Evolutionary conservation across 2,888 invertebrate species (phyloP), one percentile per base, ranked within the genome.

Genomic region (Eudemis profundana): DNA sequence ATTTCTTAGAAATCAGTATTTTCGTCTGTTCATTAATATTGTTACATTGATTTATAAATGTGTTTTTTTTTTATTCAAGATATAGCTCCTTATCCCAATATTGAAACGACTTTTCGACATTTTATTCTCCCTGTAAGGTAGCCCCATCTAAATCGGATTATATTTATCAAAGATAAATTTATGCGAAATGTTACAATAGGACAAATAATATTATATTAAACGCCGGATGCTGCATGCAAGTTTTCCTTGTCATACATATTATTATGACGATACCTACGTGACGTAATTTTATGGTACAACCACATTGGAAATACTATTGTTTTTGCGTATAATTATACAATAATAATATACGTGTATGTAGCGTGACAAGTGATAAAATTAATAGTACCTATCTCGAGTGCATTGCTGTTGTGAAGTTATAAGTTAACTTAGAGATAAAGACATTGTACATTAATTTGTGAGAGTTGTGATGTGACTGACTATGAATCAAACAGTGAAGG

Each of bases 401-500:
- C 19, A 27, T 27, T 61, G 19, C n/a, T 61, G 7, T 51, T 21
- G 7, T 21, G 19, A 36, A 33, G 51, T 51, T n/a, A n/a, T n/a
- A n/a, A n/a, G n/a, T 42, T 19, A 15, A 38, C 23, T 5, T 56
- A 21, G 12, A 8, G n/a, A n/a, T 27, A 29, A 38, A 23, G 12
- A 33, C 8, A 33, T 2, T 33, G 2, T 33, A 33, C 3, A 23
- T 23, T 23, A n/a, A n/a, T 23, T 3, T 5, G 23, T 23, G 23
- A 4, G 23, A 23, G 5, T 23, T 8, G 33, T n/a, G n/a, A n/a
- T n/a, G n/a, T n/a, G n/a, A n/a, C n/a, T 51, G 44, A 62, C 17
- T 19, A 62, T 62, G 61, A 62, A 46, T 27, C 8, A 42, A 12
- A 10, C 36, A 23, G 53, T 54, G n/a, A 62, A 46, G 14, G 44